Evolutionary conservation across 1,140 invertebrate genomes (phyloP), one percentile per base, ranked within the genome.

Genomic region (Cataglyphis hispanica): DNA sequence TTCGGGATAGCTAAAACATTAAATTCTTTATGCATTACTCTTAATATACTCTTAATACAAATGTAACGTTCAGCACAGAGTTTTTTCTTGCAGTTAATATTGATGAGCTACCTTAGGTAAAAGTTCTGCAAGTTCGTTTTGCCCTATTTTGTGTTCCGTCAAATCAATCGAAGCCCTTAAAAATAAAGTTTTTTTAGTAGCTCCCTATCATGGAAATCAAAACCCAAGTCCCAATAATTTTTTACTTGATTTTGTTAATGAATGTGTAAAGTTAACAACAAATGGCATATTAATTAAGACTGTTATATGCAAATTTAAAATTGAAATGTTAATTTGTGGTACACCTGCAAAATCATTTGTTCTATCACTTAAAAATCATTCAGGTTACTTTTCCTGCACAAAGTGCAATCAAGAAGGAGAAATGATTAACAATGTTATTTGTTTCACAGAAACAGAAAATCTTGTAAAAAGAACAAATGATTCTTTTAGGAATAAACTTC

Each of bases 331-430:
- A 74, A 58, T 74, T 13, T 74, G 53, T 25, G 53, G 58, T 58
- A 58, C 70, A 22, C 50, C 70, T 34, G 70, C 50, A 25, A 74
- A 74, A 74, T 74, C 31, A 19, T 56, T 72, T n/a, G 50, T 58
- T 61, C 11, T 76, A 31, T 76, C 56, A 27, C 4, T 76, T 43
- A 76, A 76, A 61, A 43, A 16, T 61, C 72, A 76, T 43, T 43
- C 72, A 76, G 72, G 72, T 1, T 43, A 76, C 6, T 76, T 76
- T 61, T 76, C 72, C 0, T 76, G 72, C 16, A 76, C 56, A 43
- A 76, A 76, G 16, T 76, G 72, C 7, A 43, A 76, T 76, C 72
- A 76, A 76, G 72, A 76, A 76, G 37, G 37, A 11, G 56, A 61
- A 8, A 43, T 74, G 43, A 13, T 70, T 53, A 70, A 70, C 4